phyloP scores from a whole-genome alignment of 2,797 vertebrate genomes.

The Mallotus villosus region DNA sequence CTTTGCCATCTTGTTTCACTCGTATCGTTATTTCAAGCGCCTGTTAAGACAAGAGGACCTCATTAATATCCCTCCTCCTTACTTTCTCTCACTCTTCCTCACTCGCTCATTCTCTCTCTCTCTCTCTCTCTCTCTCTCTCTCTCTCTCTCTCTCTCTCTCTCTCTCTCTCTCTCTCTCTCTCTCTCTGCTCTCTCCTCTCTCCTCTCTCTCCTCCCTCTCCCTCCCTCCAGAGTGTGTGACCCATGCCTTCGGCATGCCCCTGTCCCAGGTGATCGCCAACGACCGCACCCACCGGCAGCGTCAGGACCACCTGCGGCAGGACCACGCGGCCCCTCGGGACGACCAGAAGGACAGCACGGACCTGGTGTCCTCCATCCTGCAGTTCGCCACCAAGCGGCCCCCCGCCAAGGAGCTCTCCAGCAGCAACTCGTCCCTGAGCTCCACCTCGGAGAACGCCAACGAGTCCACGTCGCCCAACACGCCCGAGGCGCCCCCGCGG shows the following conservation, averaged over 20 bases:
- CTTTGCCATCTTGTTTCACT: not conserved
- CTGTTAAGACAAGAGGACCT: no score
- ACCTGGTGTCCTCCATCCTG: slow-evolving; percentile 88
- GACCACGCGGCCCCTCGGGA: slow-evolving; percentile 78
- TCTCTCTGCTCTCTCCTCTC: slow-evolving; percentile 1
- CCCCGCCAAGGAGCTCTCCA: slow-evolving; percentile 89
- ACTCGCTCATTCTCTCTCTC: not conserved
- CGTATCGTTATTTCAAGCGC: not conserved
- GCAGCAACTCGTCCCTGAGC: slow-evolving; percentile 96
- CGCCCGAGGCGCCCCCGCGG: slow-evolving; percentile 85
- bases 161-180: not conserved
- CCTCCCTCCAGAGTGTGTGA: slow-evolving; percentile 78
- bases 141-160: not conserved
- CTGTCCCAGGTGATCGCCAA: slow-evolving; percentile 93
- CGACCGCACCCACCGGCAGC: slow-evolving; percentile 87
- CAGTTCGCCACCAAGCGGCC: slow-evolving; percentile 88
- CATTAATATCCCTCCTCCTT: not conserved
- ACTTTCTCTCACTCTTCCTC: not conserved
- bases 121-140: not conserved
- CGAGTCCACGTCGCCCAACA: slow-evolving; percentile 90
- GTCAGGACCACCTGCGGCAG: slow-evolving; percentile 78
- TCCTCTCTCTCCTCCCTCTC: not conserved
- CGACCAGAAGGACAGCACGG: slow-evolving; percentile 87
- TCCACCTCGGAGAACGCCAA: slow-evolving; percentile 93
- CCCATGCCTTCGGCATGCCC: slow-evolving; percentile 90